Base-by-base conservation (phyloP, 2,888 invertebrate species). In the Tetragnatha montana region DNA sequence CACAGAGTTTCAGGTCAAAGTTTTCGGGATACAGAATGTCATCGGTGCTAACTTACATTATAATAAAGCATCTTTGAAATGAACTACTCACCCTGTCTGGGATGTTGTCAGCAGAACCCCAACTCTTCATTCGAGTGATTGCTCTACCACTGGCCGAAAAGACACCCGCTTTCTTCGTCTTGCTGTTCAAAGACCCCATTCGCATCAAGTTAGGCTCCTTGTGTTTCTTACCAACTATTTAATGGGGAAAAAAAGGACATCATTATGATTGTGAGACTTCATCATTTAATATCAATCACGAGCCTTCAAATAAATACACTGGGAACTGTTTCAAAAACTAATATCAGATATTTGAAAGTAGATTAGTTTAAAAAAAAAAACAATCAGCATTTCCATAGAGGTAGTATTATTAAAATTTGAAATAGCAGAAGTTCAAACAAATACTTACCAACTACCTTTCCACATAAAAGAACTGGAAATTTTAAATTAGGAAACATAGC, bases 141-240 rank as follows among this genome's bases (percentile, higher is more conserved):
- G 89, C 87, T 60, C 88, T 74, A 35, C 87, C 84, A 17, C 84
- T 82, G 96, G 94, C 86, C 3, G 97, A 97, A 22, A 97, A 97
- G 93, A 97, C 97, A 88, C 97, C 97, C 79, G 97, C 97, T 94
- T 97, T 97, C 94, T 97, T 97, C 92, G 97, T 97, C 93, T 97
- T 95, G 79, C 97, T 97, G 94, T 97, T 98, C 93, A 98, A 94
- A 22, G 97, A 98, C 92, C 98, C 98, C 94, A 98, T 97, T 93
- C 98, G 96, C 92, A 98, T 95, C 94, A 98, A 97, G 92, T 97
- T 96, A 94, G 96, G 95, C 94, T 98, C 98, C 14, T 81, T 88
- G 0, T 88, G 83, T 8, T 50, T 50, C 14, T 70, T 85, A 6
- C 76, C 76, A n/a, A 35, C 82, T 83, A 21, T 6, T 8, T 14